These are phyloP conservation scores for Drosophila atroscutellata DNA, from an alignment of 2,888 invertebrate species.

Conservation along the genomic window DNA sequence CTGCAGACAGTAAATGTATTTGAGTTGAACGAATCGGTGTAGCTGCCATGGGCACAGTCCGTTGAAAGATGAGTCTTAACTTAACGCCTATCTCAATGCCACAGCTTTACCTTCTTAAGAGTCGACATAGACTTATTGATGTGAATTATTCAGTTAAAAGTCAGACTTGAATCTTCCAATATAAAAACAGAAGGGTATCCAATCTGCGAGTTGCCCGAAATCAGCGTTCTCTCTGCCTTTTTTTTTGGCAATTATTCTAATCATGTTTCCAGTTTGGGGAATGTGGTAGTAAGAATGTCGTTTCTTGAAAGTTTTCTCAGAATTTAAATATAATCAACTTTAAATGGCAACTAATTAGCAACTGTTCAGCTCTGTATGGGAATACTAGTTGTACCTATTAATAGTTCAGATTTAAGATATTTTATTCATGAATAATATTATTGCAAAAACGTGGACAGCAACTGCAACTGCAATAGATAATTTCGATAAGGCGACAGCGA, in stretches of 20 bases:
- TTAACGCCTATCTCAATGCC: too few relatives aligned
- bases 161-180: background rate
- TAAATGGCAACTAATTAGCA: slow-evolving; percentile 7
- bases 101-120: background rate
- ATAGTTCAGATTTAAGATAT: slow-evolving; percentile 8
- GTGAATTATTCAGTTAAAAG: background rate
- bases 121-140: background rate
- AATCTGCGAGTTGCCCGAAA: background rate
- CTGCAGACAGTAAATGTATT: background rate
- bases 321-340: background rate
- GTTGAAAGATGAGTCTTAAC: too few relatives aligned
- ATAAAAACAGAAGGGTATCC: background rate
- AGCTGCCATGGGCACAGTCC: too few relatives aligned
- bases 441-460: slow-evolving; percentile 6
- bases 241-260: slow-evolving; percentile 4
- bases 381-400: slow-evolving; percentile 6
- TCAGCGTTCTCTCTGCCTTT: background rate
- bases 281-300: slow-evolving; percentile 13
- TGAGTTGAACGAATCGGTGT: background rate
- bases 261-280: slow-evolving; percentile 13
- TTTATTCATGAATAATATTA: slow-evolving; percentile 32
- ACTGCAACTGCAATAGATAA: slow-evolving; percentile 43
- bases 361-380: background rate
- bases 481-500: slow-evolving; percentile 33
- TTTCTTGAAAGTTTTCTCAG: slow-evolving; percentile 5